Evolutionary conservation across 2,797 vertebrate genomes (phyloP).

Genomic region (Phalanger gymnotis): DNA sequence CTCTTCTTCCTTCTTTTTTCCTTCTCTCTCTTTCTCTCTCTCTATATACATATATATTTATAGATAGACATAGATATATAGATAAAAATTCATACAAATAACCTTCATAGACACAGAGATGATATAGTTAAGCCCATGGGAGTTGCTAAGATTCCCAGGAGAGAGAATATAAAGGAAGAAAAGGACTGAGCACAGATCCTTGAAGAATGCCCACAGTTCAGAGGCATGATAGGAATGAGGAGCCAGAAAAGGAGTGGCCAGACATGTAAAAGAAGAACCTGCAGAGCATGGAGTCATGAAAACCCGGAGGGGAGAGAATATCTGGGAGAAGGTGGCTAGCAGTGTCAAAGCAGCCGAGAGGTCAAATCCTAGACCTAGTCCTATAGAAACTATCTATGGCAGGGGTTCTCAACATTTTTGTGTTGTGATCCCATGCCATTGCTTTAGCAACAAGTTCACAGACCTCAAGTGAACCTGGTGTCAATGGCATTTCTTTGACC

Average conservation of each 20-base stretch:
- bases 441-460: not conserved
- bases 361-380: not conserved
- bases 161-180: not conserved
- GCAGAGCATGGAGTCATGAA: not conserved
- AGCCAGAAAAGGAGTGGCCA: not conserved
- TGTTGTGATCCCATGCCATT: not conserved
- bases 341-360: not conserved
- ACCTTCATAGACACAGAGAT: not conserved
- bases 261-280: not conserved
- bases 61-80: too few species aligned
- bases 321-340: not conserved
- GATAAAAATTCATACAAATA: not conserved
- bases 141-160: not conserved
- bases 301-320: not conserved
- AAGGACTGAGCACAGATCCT: not conserved
- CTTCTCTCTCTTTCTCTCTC: too few species aligned
- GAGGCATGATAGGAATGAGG: not conserved
- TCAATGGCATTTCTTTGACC: too few species aligned
- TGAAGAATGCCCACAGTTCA: not conserved
- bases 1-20: too few species aligned
- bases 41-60: too few species aligned
- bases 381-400: not conserved
- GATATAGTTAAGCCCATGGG: not conserved
- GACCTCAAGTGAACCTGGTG: not conserved
- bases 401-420: not conserved